Evolutionary conservation across 2,888 invertebrate species (phyloP), one percentile per base, ranked within the genome.

Genomic region (Andrena trimmerana): DNA sequence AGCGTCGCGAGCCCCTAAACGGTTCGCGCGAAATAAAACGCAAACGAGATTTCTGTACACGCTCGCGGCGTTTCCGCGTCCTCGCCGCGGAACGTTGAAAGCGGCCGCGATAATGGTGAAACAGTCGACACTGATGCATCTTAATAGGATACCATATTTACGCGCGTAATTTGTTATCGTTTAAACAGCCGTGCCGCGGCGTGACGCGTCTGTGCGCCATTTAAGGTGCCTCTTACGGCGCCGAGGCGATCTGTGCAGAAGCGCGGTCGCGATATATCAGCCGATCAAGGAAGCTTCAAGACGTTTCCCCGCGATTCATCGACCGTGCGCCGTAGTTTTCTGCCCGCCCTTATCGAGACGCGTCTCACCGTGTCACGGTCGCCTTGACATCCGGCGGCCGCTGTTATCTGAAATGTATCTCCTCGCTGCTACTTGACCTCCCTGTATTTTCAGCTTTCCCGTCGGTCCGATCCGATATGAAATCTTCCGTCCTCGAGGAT

Each of bases 331-430:
- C 27, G 42, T 79, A 70, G 75, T 75, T 80, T 81, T 68, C 77
- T 66, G 50, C 48, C 60, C 77, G 65, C 57, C 36, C 77, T 79
- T 77, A 67, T 65, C 82, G 79, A 87, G 65, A 80, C 73, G n/a
- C 42, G 73, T 70, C 62, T 33, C 63, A 31, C 60, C 60, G 81
- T 81, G 71, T 78, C 78, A 75, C 79, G 78, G 63, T 81, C 66
- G 81, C 88, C 88, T 88, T 80, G 86, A 88, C 88, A 86, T 85
- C 79, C 48, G 84, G 70, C 70, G 29, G 54, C 42, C 29, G 60
- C 36, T 29, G 20, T 73, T 77, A 83, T 88, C 84, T 81, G 71
- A 76, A 77, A 85, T 74, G 70, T 82, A 88, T 81, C 79, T 83
- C 52, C 20, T 63, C 65, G 52, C 16, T 62, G 76, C 73, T 70